Percentiles rank a stretch among this genome's conserved stretches.
Conservation (phyloP, 2,888 invertebrate species). For the Lithodes maja region DNA sequence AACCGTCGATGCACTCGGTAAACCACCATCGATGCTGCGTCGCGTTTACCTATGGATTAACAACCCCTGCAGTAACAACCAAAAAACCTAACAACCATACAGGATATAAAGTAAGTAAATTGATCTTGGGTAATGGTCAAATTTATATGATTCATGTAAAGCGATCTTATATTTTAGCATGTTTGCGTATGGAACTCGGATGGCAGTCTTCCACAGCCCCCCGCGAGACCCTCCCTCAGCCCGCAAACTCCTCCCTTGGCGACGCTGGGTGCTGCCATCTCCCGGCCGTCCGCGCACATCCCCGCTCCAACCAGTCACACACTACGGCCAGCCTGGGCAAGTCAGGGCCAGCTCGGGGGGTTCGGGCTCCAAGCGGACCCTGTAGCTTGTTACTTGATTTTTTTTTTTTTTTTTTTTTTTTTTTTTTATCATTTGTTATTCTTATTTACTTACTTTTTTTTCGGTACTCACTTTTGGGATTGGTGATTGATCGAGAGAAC, state of each 20-base stretch:
- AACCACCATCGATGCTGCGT: conserved; percentile 6
- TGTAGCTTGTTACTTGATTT: too few species aligned
- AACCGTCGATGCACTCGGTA: conserved; percentile 57
- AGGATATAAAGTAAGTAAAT: too few species aligned
- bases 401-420: too few species aligned
- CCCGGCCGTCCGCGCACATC: conserved; percentile 36
- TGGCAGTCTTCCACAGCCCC: conserved; percentile 39
- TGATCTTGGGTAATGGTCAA: too few species aligned
- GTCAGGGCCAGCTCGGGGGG: neutral
- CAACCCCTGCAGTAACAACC: neutral
- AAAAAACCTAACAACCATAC: too few species aligned
- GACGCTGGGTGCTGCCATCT: conserved; percentile 55
- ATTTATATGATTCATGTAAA: neutral
- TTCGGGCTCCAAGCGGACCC: too few species aligned
- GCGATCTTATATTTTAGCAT: neutral
- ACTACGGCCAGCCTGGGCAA: conserved; percentile 3
- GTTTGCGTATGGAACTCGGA: too few species aligned
- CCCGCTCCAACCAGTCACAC: conserved; percentile 34
- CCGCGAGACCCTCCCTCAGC: conserved; percentile 27
- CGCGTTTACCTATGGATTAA: conserved; percentile 10
- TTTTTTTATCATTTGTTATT: too few species aligned
- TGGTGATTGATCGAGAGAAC: too few species aligned
- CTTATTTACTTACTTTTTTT: too few species aligned
- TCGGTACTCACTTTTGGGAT: too few species aligned
- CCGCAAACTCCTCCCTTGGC: conserved; percentile 34